These are phyloP conservation scores for Eufriesea mexicana DNA, from an alignment of 1,140 invertebrate species.

Conservation along the genomic window DNA sequence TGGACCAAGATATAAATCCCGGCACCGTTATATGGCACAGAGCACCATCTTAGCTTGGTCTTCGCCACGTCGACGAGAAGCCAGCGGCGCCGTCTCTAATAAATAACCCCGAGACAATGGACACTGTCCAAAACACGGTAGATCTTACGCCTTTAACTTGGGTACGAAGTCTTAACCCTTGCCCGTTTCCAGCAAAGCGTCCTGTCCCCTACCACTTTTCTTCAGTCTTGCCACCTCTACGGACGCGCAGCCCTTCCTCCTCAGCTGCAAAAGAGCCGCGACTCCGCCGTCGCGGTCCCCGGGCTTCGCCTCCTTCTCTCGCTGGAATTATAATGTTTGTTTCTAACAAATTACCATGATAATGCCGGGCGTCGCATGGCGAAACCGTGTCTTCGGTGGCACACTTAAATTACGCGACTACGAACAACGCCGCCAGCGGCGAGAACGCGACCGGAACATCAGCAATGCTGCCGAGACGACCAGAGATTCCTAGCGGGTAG, in stretches of 20 bases:
- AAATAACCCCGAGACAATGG: slow-evolving; percentile 82
- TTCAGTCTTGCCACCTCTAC: slow-evolving; percentile 49
- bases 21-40: slow-evolving; percentile 58
- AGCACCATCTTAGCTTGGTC: slow-evolving; percentile 68
- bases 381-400: slow-evolving; percentile 78
- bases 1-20: slow-evolving; percentile 68
- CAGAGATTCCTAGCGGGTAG: slow-evolving; percentile 69
- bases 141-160: slow-evolving; percentile 81
- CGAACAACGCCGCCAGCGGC: slow-evolving; percentile 29
- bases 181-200: slow-evolving; percentile 32
- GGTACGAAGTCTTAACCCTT: slow-evolving; percentile 77
- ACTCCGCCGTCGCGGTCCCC: slow-evolving; percentile 28
- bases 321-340: slow-evolving; percentile 82
- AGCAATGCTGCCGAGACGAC: slow-evolving; percentile 39
- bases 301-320: slow-evolving; percentile 24
- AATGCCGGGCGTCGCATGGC: slow-evolving; percentile 74
- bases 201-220: slow-evolving; percentile 45
- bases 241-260: slow-evolving; percentile 30
- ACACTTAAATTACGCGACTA: slow-evolving; percentile 79
- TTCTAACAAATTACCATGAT: slow-evolving; percentile 84
- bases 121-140: slow-evolving; percentile 82
- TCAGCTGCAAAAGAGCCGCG: slow-evolving; percentile 5
- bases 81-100: slow-evolving; percentile 75
- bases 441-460: slow-evolving; percentile 53
- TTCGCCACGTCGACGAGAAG: slow-evolving; percentile 52